Percentiles rank a stretch among this genome's conserved stretches.
Conservation (phyloP, 2,113 vertebrate species). For the Tragelaphus scriptus region DNA sequence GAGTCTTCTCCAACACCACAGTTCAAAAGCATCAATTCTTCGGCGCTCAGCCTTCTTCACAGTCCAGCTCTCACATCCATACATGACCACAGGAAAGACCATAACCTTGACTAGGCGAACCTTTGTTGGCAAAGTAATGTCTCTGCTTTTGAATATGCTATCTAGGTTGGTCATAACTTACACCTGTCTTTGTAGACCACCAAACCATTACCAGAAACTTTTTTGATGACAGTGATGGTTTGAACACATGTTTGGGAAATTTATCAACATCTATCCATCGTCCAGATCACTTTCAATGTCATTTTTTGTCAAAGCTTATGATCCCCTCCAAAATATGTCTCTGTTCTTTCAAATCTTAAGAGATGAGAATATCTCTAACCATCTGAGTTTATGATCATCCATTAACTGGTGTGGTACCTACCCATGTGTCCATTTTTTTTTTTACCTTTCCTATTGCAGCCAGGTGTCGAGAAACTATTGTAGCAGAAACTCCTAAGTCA, state of each 20-base stretch:
- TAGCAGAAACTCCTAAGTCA: conserved; percentile 8
- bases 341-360: background rate
- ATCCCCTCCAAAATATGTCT: background rate
- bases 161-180: too few relatives aligned
- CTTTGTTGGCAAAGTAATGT: too few relatives aligned
- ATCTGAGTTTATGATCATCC: background rate
- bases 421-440: background rate
- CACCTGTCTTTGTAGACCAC: background rate
- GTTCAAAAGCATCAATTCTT: too few relatives aligned
- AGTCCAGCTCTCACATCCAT: too few relatives aligned
- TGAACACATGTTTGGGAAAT: background rate
- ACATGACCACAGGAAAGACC: too few relatives aligned
- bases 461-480: background rate
- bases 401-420: background rate
- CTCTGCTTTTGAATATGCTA: too few relatives aligned
- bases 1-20: too few relatives aligned
- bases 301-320: background rate
- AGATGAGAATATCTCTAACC: background rate
- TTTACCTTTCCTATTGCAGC: conserved; percentile 11
- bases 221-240: background rate
- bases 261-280: background rate
- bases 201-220: background rate
- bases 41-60: too few relatives aligned
- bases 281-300: background rate
- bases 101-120: too few relatives aligned